Conservation (phyloP, 1,140 invertebrate species). For the Halictus rubicundus region DNA sequence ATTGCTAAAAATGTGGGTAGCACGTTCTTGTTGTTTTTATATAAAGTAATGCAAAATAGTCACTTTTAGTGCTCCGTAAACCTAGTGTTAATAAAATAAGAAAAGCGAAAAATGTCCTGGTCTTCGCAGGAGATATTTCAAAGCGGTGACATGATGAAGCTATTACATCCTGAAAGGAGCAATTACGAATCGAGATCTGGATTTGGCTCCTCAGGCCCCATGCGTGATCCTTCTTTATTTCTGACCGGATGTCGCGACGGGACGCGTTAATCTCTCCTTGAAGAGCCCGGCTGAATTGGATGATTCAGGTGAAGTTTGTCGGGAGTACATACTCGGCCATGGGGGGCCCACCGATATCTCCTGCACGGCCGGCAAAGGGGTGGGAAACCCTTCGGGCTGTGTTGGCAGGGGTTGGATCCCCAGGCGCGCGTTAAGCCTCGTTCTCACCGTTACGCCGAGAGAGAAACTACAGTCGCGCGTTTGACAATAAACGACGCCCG, state of each 20-base stretch:
- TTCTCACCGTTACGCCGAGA: conserved; percentile 46
- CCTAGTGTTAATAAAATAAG: too few relatives aligned
- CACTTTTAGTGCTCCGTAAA: too few relatives aligned
- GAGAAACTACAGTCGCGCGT: conserved; percentile 13
- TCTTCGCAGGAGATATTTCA: too few relatives aligned
- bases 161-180: conserved; percentile 42
- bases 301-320: conserved; percentile 65
- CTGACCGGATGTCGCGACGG: conserved; percentile 51
- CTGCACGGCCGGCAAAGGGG: conserved; percentile 50
- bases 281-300: conserved; percentile 61
- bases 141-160: too few relatives aligned
- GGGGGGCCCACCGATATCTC: conserved; percentile 43
- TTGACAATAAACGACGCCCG: conserved; percentile 52
- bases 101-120: too few relatives aligned
- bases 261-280: conserved; percentile 64
- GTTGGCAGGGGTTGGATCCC: conserved; percentile 60
- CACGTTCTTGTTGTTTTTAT: too few relatives aligned
- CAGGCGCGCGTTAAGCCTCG: conserved; percentile 59
- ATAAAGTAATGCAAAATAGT: too few relatives aligned
- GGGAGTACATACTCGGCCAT: conserved; percentile 44
- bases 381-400: conserved; percentile 60
- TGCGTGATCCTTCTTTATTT: conserved; percentile 45
- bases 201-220: conserved; percentile 43
- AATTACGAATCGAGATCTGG: conserved; percentile 54
- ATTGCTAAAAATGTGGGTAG: too few relatives aligned